phyloP scores from a whole-genome alignment of 2,888 invertebrate species.

The Polydrusus pterygomalis region DNA sequence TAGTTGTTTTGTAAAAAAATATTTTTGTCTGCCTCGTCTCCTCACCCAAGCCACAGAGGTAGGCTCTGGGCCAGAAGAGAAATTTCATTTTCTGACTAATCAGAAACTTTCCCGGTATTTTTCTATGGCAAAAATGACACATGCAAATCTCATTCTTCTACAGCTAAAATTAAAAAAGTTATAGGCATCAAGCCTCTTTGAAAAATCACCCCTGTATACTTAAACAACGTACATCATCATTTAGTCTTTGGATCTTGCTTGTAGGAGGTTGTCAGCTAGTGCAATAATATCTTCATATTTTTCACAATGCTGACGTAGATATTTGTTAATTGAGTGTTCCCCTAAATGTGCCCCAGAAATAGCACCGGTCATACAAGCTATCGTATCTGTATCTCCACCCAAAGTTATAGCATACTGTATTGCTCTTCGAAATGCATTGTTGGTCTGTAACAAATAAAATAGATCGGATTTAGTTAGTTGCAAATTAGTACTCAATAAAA shows the following conservation, averaged over 20 bases:
- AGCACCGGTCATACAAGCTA: conserved; percentile 84
- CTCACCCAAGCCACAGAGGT: too few relatives aligned
- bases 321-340: conserved; percentile 73
- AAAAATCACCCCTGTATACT: too few relatives aligned
- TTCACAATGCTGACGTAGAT: conserved; percentile 78
- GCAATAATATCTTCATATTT: conserved; percentile 73
- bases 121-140: too few relatives aligned
- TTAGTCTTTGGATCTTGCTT: conserved; percentile 20
- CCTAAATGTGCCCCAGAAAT: conserved; percentile 82
- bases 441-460: conserved; percentile 69
- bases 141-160: too few relatives aligned
- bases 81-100: too few relatives aligned
- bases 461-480: background rate
- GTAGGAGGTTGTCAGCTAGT: conserved; percentile 74
- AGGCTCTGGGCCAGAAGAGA: too few relatives aligned
- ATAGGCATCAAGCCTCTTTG: too few relatives aligned
- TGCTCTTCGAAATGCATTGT: conserved; percentile 78
- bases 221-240: background rate
- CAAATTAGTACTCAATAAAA: too few relatives aligned
- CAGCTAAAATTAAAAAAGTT: too few relatives aligned
- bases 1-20: too few relatives aligned
- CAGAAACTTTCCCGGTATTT: too few relatives aligned
- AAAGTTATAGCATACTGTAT: conserved; percentile 82
- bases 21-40: too few relatives aligned
- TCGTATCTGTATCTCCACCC: conserved; percentile 87